Evolutionary conservation across 2,113 vertebrate species (phyloP).

Genomic region (Agelaius tricolor): DNA sequence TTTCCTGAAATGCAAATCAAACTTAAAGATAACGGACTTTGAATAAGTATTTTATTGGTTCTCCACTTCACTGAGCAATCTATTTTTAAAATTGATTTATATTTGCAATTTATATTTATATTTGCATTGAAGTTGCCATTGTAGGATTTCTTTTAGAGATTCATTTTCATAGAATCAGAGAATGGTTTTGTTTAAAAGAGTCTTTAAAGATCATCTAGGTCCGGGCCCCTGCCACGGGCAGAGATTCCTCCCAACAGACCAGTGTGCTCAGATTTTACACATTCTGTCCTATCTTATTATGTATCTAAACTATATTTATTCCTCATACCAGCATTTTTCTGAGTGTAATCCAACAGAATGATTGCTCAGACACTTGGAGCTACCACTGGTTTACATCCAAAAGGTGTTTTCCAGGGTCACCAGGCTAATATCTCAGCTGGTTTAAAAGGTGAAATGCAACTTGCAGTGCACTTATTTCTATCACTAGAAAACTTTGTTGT

Average conservation of each 20-base stretch:
- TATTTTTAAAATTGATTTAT: too few species aligned
- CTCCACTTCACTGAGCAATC: conserved; percentile 12
- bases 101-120: not conserved
- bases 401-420: not conserved
- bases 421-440: not conserved
- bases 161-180: not conserved
- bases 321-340: not conserved
- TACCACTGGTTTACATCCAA: not conserved
- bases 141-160: not conserved
- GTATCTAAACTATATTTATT: not conserved
- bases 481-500: not conserved
- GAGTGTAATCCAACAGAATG: not conserved
- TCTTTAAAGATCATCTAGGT: not conserved
- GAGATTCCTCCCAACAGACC: not conserved
- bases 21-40: not conserved
- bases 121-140: not conserved
- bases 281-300: not conserved
- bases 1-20: conserved; percentile 39
- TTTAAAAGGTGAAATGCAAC: not conserved
- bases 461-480: not conserved
- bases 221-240: not conserved
- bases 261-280: not conserved
- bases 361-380: not conserved
- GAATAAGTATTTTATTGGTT: conserved; percentile 43
- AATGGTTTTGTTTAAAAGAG: not conserved